These are phyloP conservation scores for Vireo altiloquus DNA, from an alignment of 2,113 vertebrate genomes.

Conservation along the genomic window DNA sequence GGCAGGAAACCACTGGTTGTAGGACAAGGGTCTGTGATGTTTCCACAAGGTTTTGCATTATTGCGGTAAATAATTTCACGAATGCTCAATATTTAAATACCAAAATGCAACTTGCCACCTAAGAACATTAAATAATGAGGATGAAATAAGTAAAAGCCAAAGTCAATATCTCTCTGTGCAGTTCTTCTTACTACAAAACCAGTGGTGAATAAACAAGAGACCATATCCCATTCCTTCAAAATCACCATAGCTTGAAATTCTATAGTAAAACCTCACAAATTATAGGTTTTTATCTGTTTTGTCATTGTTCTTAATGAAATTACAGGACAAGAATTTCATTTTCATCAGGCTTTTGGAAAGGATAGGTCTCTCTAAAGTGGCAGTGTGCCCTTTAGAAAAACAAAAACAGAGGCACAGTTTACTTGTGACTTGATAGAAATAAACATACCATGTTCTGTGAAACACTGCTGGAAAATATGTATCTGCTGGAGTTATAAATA, in stretches of 20 bases:
- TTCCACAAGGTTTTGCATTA: conserved; percentile 72
- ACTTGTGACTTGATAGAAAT: conserved; percentile 81
- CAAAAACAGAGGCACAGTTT: conserved; percentile 69
- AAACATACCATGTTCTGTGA: not conserved
- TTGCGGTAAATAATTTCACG: conserved; percentile 58
- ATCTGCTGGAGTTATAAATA: not conserved
- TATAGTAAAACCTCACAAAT: not conserved
- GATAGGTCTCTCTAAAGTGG: conserved; percentile 75
- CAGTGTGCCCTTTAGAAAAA: conserved; percentile 67
- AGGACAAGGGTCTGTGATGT: not conserved
- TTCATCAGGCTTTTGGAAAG: conserved; percentile 35
- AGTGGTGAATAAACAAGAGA: conserved; percentile 57
- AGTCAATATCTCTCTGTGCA: conserved; percentile 31
- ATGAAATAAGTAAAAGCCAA: conserved; percentile 71
- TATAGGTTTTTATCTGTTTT: not conserved
- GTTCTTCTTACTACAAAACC: conserved; percentile 28
- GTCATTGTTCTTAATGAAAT: not conserved
- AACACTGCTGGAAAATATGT: not conserved
- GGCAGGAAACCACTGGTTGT: not conserved
- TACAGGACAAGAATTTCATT: not conserved
- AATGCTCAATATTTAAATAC: conserved; percentile 31
- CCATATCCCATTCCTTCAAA: conserved; percentile 71
- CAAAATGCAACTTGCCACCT: not conserved
- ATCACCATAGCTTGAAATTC: not conserved
- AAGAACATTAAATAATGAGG: conserved; percentile 72